Conservation (phyloP, 2,113 vertebrate species). For the Isichthys henryi region DNA sequence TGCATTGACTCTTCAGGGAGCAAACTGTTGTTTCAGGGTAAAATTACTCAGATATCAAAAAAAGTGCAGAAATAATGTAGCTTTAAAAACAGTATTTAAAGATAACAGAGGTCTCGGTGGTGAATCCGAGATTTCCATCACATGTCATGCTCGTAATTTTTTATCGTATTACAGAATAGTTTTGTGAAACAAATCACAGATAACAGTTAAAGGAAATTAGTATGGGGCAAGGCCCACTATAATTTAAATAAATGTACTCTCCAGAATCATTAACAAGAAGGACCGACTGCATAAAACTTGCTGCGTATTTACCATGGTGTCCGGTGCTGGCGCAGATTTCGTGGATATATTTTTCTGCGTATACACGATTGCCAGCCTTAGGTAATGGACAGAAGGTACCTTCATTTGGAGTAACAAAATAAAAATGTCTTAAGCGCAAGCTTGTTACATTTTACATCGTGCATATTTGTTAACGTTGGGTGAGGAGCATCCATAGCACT, state of each 20-base stretch:
- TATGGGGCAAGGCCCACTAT: background rate
- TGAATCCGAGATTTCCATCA: background rate
- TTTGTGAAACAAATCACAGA: conserved; percentile 8
- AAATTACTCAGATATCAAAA: conserved; percentile 7
- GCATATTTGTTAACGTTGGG: background rate
- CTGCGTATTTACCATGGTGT: background rate
- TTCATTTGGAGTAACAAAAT: background rate
- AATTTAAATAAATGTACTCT: background rate
- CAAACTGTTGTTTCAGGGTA: background rate
- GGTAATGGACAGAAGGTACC: background rate
- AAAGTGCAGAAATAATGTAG: background rate
- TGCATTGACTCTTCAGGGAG: background rate
- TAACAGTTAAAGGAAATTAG: background rate
- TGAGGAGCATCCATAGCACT: background rate
- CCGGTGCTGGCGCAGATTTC: background rate
- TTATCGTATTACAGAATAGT: background rate
- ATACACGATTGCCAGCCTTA: background rate
- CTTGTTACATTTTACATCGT: background rate
- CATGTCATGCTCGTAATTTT: background rate
- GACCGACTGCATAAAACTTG: background rate
- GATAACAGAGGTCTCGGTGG: background rate
- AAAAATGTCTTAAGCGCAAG: background rate
- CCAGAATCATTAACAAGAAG: background rate
- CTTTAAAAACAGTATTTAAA: background rate
- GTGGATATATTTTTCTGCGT: background rate